Percentiles rank a stretch among this genome's conserved stretches.
Evolutionary conservation across 2,888 invertebrate genomes (phyloP).

Genomic region (Pherbina coryleti): DNA sequence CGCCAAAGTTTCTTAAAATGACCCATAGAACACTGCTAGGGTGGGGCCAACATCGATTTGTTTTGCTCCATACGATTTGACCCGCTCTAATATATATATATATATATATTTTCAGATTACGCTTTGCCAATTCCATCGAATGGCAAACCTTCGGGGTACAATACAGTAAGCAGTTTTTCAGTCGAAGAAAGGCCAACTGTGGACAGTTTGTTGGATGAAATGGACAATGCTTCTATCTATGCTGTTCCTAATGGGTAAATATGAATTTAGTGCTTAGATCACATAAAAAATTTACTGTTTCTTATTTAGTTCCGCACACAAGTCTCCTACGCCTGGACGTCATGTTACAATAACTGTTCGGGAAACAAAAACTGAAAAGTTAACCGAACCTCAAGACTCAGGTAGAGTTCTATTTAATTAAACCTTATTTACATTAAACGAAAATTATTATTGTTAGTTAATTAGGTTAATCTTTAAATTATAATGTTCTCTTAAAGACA

Average conservation of each 20-base stretch:
- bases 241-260: constrained; percentile 82
- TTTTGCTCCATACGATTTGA: too few species aligned
- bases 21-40: too few species aligned
- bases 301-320: constrained; percentile 50
- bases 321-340: constrained; percentile 68
- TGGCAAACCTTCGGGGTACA: constrained; percentile 67
- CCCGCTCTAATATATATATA: too few species aligned
- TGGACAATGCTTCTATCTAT: constrained; percentile 73
- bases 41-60: too few species aligned
- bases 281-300: neutral
- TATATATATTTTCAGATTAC: constrained; percentile 53
- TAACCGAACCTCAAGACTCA: constrained; percentile 67
- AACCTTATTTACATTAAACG: too few species aligned
- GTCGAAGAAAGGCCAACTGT: constrained; percentile 80
- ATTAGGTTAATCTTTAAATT: too few species aligned
- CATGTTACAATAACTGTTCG: constrained; percentile 75
- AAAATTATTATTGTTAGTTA: too few species aligned
- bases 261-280: neutral
- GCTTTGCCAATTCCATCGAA: constrained; percentile 61
- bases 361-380: constrained; percentile 74
- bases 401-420: constrained; percentile 52
- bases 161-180: constrained; percentile 60
- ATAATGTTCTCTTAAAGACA: too few species aligned
- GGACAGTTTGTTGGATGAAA: constrained; percentile 89
- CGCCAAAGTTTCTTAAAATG: too few species aligned